Percentiles rank a stretch among this genome's conserved stretches.
Evolutionary conservation across 1,140 invertebrate genomes (phyloP).

Genomic region (Drosophila varians): DNA sequence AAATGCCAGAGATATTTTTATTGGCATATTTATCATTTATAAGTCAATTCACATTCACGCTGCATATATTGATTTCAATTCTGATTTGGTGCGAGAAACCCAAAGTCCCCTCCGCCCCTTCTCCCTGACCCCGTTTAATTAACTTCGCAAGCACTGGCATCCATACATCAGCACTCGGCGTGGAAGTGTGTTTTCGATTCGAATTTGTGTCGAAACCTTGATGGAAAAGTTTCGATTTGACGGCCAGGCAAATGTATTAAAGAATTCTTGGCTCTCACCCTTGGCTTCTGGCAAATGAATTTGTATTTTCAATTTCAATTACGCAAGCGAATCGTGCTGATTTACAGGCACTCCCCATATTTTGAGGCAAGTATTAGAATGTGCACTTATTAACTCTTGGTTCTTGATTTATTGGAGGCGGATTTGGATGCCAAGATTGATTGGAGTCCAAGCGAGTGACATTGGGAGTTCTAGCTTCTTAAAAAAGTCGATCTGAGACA

Average conservation of each 20-base stretch:
- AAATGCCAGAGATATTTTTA: conserved; percentile 60
- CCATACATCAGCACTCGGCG: conserved; percentile 66
- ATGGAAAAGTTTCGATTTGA: conserved; percentile 48
- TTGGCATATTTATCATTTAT: conserved; percentile 67
- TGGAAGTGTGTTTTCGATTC: conserved; percentile 21
- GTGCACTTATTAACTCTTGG: not conserved
- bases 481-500: not conserved
- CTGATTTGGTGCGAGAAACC: conserved; percentile 45
- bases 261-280: conserved; percentile 9
- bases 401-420: too few relatives aligned
- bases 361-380: not conserved
- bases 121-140: conserved; percentile 1
- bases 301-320: conserved; percentile 5
- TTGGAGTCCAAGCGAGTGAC: too few relatives aligned
- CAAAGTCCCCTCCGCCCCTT: conserved; percentile 2
- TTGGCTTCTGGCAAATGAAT: conserved; percentile 10
- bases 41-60: conserved; percentile 71
- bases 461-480: not conserved
- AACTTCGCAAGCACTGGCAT: conserved; percentile 54
- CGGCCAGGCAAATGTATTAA: conserved; percentile 23
- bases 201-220: conserved; percentile 68
- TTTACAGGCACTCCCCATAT: not conserved
- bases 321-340: not conserved
- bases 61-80: conserved; percentile 57
- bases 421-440: too few relatives aligned